Conservation (phyloP, 2,113 vertebrate species). For the Morone chrysops region DNA sequence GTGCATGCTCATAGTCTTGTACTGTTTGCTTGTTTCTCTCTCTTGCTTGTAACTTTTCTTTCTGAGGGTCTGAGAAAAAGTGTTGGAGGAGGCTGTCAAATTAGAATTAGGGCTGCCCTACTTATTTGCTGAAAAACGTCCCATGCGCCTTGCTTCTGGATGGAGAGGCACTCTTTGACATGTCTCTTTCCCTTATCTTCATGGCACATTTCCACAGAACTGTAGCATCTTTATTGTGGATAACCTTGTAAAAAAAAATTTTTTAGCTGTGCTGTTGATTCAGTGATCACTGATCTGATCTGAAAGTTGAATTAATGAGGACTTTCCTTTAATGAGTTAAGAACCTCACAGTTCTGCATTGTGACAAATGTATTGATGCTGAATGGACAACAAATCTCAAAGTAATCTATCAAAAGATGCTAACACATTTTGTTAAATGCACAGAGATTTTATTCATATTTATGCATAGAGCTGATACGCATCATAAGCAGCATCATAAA, state of each 20-base stretch:
- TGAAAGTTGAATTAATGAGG: constrained; percentile 3
- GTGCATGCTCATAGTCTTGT: background rate
- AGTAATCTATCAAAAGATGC: background rate
- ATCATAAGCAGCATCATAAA: background rate
- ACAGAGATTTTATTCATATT: background rate
- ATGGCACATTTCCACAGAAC: constrained; percentile 45
- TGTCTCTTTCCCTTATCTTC: constrained; percentile 48
- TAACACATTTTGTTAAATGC: too few relatives aligned
- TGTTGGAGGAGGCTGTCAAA: constrained; percentile 66
- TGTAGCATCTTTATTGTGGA: constrained; percentile 42
- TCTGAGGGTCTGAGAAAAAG: constrained; percentile 42
- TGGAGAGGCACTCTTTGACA: constrained; percentile 59
- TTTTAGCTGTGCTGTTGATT: constrained; percentile 25
- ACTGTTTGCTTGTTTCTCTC: constrained; percentile 12
- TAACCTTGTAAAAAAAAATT: constrained; percentile 16
- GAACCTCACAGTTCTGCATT: background rate
- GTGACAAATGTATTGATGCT: background rate
- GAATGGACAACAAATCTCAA: background rate
- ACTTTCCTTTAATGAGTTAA: background rate
- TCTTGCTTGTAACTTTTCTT: constrained; percentile 26
- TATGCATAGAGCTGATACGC: background rate
- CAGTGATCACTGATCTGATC: constrained; percentile 34
- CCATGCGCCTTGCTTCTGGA: constrained; percentile 60
- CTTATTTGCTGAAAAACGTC: constrained; percentile 65
- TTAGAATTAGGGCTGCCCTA: constrained; percentile 77